Percentiles rank a stretch among this genome's conserved stretches.
phyloP scores from a whole-genome alignment of 2,797 vertebrate species.

The Gephyroberyx darwinii region DNA sequence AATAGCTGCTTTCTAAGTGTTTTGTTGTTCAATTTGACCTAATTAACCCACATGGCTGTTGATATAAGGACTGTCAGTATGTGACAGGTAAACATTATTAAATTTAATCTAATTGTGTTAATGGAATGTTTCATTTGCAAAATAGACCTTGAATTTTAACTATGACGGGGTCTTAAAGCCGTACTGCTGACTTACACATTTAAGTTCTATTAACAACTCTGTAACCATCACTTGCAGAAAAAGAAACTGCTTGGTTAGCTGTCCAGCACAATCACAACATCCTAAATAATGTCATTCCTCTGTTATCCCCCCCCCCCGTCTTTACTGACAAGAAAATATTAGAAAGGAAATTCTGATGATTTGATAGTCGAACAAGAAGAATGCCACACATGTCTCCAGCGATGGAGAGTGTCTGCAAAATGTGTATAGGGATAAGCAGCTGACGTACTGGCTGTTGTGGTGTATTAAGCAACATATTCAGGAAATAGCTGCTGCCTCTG shows the following conservation, averaged over 20 bases:
- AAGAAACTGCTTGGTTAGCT: constrained; percentile 55
- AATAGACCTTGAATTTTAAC: constrained; percentile 6
- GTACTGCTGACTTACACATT: constrained; percentile 56
- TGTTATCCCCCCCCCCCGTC: constrained; percentile 35
- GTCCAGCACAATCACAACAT: constrained; percentile 50
- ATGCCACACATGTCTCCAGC: constrained; percentile 2
- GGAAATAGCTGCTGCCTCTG: constrained; percentile 56
- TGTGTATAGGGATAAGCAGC: constrained; percentile 27
- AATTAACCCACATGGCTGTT: background rate
- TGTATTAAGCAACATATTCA: constrained; percentile 46
- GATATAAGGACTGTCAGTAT: background rate
- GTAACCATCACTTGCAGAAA: constrained; percentile 4
- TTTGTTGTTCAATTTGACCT: no score
- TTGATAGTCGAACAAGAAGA: constrained; percentile 53
- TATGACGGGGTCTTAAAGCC: constrained; percentile 16
- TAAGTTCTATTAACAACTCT: constrained; percentile 42
- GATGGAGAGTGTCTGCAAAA: constrained; percentile 47
- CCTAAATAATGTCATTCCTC: constrained; percentile 39
- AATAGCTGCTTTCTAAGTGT: no score
- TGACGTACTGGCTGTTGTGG: constrained; percentile 39
- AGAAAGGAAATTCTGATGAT: constrained; percentile 61
- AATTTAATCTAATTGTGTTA: background rate
- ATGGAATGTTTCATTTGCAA: background rate
- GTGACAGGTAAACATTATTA: background rate
- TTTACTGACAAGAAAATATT: constrained; percentile 46